phyloP scores from a whole-genome alignment of 2,888 invertebrate genomes.

The Himalopsyche anomala region DNA sequence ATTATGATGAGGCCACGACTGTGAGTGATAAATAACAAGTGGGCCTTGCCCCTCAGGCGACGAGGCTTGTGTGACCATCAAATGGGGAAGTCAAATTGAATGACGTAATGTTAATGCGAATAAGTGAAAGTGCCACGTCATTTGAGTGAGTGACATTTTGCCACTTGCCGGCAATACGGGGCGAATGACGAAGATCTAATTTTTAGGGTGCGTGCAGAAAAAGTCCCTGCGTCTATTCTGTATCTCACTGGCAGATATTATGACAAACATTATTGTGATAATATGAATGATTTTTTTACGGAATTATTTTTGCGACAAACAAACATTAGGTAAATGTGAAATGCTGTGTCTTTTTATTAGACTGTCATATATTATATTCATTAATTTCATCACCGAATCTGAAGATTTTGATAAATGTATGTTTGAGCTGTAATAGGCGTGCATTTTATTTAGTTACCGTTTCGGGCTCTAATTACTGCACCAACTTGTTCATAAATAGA shows the following conservation, averaged over 20 bases:
- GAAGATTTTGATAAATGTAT: no score
- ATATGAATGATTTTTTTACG: no score
- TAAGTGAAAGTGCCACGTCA: slow-evolving; percentile 58
- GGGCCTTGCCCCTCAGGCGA: slow-evolving; percentile 2
- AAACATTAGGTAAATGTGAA: no score
- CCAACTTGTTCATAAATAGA: no score
- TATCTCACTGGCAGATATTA: slow-evolving; percentile 26
- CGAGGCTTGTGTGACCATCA: background rate
- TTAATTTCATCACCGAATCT: no score
- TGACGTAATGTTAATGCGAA: slow-evolving; percentile 54
- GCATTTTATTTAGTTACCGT: no score
- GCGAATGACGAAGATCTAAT: slow-evolving; percentile 21
- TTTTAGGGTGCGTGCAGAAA: slow-evolving; percentile 37
- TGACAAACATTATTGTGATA: background rate
- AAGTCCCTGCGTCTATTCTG: background rate
- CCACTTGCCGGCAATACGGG: slow-evolving; percentile 10
- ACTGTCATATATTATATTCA: no score
- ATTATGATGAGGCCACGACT: no score
- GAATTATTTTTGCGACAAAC: no score
- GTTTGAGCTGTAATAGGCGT: no score
- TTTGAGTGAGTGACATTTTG: slow-evolving; percentile 47
- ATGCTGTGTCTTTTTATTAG: no score
- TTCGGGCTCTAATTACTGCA: no score
- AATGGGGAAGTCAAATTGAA: slow-evolving; percentile 51
- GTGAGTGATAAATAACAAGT: background rate